Conservation (phyloP, 2,888 invertebrate genomes). For the Pollenia amentaria region DNA sequence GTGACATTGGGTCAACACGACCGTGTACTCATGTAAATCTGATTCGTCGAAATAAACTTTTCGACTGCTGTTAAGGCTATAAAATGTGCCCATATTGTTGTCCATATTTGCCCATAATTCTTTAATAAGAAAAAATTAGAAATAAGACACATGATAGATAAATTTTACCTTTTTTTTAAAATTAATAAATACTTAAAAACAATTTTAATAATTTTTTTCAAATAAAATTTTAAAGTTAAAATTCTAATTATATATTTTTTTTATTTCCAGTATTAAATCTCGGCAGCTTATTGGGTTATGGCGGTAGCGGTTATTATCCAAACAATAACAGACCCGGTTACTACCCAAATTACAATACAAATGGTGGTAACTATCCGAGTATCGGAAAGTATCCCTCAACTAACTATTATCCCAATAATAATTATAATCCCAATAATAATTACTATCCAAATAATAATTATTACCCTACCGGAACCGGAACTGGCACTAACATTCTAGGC, state of each 20-base stretch:
- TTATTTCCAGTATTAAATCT: slow-evolving; percentile 83
- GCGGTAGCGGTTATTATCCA: slow-evolving; percentile 65
- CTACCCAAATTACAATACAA: slow-evolving; percentile 75
- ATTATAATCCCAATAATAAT: slow-evolving; percentile 68
- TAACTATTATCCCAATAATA: slow-evolving; percentile 54
- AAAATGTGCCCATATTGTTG: too few relatives aligned
- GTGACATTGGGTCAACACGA: too few relatives aligned
- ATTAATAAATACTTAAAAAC: too few relatives aligned
- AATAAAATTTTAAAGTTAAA: background rate
- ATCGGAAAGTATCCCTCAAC: slow-evolving; percentile 66
- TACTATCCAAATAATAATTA: slow-evolving; percentile 84
- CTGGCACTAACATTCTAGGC: slow-evolving; percentile 75
- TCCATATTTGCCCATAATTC: too few relatives aligned
- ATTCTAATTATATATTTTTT: background rate
- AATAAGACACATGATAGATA: too few relatives aligned
- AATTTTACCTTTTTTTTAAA: too few relatives aligned
- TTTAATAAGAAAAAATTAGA: too few relatives aligned
- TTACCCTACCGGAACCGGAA: slow-evolving; percentile 73
- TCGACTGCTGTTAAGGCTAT: too few relatives aligned
- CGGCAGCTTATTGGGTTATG: slow-evolving; percentile 82
- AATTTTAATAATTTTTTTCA: too few relatives aligned
- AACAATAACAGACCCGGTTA: slow-evolving; percentile 48
- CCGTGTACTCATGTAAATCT: too few relatives aligned
- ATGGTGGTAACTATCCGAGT: slow-evolving; percentile 67
- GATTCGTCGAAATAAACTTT: too few relatives aligned